A percentile compares a stretch with the other conserved stretches of the same genome.
Evolutionary conservation across 2,888 invertebrate genomes (phyloP).

Genomic region (Chironomus riparius): DNA sequence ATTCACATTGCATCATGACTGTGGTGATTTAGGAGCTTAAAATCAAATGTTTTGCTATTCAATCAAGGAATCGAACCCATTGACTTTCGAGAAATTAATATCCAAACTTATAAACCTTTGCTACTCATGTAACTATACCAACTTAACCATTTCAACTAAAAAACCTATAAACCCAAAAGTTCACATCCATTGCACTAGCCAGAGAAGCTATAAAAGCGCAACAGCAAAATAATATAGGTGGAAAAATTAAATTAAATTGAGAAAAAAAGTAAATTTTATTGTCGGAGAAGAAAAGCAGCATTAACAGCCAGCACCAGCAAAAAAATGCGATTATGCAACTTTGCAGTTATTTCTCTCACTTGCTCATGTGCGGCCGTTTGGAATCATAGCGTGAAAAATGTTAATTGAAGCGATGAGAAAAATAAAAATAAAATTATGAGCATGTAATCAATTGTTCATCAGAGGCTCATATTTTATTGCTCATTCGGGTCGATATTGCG

Average conservation of each 20-base stretch:
- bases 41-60: too few species aligned
- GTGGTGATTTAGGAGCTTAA: too few species aligned
- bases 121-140: too few species aligned
- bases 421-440: not conserved
- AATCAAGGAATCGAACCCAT: too few species aligned
- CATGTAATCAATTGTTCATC: conserved; percentile 9
- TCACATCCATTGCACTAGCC: too few species aligned
- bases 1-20: too few species aligned
- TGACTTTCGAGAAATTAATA: too few species aligned
- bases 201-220: not conserved
- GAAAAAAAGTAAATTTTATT: not conserved
- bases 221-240: too few species aligned
- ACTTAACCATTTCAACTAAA: too few species aligned
- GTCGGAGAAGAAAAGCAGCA: not conserved
- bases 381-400: conserved; percentile 11
- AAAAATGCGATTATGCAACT: conserved; percentile 15
- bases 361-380: conserved; percentile 8
- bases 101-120: too few species aligned
- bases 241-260: not conserved
- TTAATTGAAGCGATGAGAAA: conserved; percentile 23
- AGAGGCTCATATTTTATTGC: not conserved
- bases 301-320: not conserved
- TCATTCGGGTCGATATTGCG: not conserved
- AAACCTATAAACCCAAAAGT: too few species aligned
- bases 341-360: conserved; percentile 9